Base-by-base conservation (phyloP, 1,140 invertebrate genomes). In the Argopecten irradians region DNA sequence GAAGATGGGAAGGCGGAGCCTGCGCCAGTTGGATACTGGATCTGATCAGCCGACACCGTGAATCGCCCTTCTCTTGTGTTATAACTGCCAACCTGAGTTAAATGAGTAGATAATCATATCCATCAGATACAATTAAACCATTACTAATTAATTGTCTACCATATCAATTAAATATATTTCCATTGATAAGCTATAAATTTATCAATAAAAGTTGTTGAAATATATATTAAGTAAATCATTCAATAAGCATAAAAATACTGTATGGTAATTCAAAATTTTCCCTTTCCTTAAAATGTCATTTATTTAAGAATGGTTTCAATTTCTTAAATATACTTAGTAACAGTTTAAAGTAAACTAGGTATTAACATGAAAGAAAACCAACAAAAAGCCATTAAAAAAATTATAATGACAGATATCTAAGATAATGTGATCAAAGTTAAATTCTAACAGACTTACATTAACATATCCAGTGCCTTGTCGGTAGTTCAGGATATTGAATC, bases 41-140 rank as follows among this genome's bases (percentile, higher is more conserved):
- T 83, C 16, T 46, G 39, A 43, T 46, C 82, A 9, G 82, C 32
- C 7, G 82, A 19, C 22, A 92, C 32, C 22, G 87, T 87, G 14
- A 92, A 71, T 3, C 82, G 14, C 9, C 89, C 89, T 41, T 46
- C 86, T 71, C 36, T 89, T 14, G 91, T 91, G 36, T 91, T 87
- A 35, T 91, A 94, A 22, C 83, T 87, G 8, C 89, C 93, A 88
- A 93, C 85, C 93, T 94, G 90, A 82, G 89, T 86, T 9, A 71
- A n/a, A n/a, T 39, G 86, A 86, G 39, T 35, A 86, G 28, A 14
- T 34, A 34, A 85, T 19, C 36, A 86, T 22, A 46, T n/a, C 7
- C 41, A 43, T n/a, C 9, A 39, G 11, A n/a, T n/a, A 43, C 22
- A 35, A 19, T 35, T 83, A 83, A 22, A n/a, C n/a, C n/a, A 33